A percentile compares a stretch with the other conserved stretches of the same genome.
Evolutionary conservation across 2,888 invertebrate species (phyloP).

Genomic region (Serripes groenlandicus): DNA sequence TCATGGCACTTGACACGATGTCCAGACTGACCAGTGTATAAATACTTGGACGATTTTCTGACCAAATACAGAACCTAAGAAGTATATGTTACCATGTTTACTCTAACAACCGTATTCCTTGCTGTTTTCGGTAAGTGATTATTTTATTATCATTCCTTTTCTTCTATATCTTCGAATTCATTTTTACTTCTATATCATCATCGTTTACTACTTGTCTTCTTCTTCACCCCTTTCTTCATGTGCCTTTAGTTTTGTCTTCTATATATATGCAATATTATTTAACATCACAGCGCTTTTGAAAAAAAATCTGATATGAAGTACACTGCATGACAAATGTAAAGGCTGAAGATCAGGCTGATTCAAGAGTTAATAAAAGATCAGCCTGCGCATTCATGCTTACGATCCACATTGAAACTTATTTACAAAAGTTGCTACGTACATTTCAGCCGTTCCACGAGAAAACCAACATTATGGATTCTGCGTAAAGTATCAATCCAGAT

Average conservation of each 20-base stretch:
- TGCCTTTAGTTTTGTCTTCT: background rate
- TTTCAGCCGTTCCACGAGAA: no score
- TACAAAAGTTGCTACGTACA: no score
- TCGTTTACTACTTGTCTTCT: background rate
- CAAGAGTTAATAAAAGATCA: no score
- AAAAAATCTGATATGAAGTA: no score
- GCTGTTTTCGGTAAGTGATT: background rate
- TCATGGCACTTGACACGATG: constrained; percentile 6
- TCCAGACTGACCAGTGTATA: background rate
- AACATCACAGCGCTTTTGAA: no score
- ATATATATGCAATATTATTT: background rate
- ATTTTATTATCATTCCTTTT: background rate
- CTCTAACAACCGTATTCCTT: background rate
- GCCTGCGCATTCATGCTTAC: no score
- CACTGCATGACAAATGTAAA: no score
- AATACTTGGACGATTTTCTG: background rate
- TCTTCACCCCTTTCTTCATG: background rate
- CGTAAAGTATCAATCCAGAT: no score
- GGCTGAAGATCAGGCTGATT: no score
- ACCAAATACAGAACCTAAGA: background rate
- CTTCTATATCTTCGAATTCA: background rate
- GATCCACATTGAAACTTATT: no score
- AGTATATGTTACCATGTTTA: background rate
- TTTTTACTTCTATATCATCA: no score
- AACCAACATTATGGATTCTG: no score